phyloP scores from a whole-genome alignment of 2,113 vertebrate species.

The Aegithalos caudatus region DNA sequence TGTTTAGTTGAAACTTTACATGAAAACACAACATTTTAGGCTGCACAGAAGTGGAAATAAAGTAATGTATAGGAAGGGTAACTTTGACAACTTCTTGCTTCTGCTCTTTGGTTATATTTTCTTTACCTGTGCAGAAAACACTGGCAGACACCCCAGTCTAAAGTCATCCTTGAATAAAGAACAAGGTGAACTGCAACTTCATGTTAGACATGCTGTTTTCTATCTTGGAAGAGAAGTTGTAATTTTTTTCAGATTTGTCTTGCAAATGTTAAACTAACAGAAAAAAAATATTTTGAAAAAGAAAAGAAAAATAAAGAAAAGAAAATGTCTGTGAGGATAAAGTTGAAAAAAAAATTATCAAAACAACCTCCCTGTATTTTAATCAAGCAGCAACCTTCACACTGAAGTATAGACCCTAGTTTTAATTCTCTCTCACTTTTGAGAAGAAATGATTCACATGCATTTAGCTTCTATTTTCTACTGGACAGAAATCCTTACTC shows the following conservation, averaged over 20 bases:
- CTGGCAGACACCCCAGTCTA: neutral
- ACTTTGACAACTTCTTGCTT: neutral
- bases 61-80: neutral
- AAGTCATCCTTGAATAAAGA: neutral
- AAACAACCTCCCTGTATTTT: neutral
- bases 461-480: neutral
- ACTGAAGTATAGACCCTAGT: neutral
- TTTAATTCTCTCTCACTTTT: neutral
- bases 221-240: neutral
- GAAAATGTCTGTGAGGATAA: neutral
- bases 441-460: neutral
- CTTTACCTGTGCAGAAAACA: neutral
- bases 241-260: neutral
- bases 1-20: neutral
- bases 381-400: neutral
- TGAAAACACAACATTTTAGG: neutral
- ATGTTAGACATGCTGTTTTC: neutral
- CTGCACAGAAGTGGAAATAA: neutral
- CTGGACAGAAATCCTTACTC: neutral
- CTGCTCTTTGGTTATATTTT: neutral
- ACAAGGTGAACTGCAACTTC: neutral
- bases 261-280: neutral
- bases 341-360: neutral
- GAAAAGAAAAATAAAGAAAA: accelerated
- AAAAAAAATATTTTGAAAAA: neutral